Evolutionary conservation across 2,797 vertebrate species (phyloP), one percentile per base, ranked within the genome.

Genomic region (Peromyscus nudipes): DNA sequence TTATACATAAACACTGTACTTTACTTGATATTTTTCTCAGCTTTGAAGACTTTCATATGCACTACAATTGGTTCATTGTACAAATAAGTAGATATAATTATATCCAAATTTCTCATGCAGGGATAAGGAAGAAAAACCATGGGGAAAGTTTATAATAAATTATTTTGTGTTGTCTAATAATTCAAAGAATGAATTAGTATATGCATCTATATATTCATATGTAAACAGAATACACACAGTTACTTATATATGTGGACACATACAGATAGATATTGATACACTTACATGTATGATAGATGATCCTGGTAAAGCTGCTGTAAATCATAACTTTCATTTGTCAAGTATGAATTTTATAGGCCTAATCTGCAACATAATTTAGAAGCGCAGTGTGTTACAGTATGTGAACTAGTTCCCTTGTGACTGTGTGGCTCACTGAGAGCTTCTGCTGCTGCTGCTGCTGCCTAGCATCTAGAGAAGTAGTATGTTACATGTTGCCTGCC

Each of bases 381-480:
- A 46, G 29, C 7, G 4, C 29, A 46, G 37, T 29, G 3, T n/a
- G 0, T 7, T n/a, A 34, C 6, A 60, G 37, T 5, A 0, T 69
- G 12, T 34, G 55, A 37, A 1, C 62, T 29, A 6, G n/a, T 73
- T 49, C 21, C 17, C 29, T 27, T 16, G 37, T 69, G 67, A 57
- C 25, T 57, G 6, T 27, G 2, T 40, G 8, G 27, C 52, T 60
- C 9, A 6, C 3, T 3, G 1, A 17, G 3, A 29, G 0, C 3
- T 14, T 40, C 12, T 46, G 21, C 4, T 12, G 52, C 12, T 13
- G 14, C 5, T 52, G 14, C 34, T 52, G 34, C 16, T 55, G 25
- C 62, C 16, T 25, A 31, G 5, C 10, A 31, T 55, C 46, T 69
- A 55, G 14, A 80, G 2, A 37, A 23, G 5, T 17, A 52, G 27